Base-by-base conservation (phyloP, 2,888 invertebrate genomes). In the Entomobrya proxima region DNA sequence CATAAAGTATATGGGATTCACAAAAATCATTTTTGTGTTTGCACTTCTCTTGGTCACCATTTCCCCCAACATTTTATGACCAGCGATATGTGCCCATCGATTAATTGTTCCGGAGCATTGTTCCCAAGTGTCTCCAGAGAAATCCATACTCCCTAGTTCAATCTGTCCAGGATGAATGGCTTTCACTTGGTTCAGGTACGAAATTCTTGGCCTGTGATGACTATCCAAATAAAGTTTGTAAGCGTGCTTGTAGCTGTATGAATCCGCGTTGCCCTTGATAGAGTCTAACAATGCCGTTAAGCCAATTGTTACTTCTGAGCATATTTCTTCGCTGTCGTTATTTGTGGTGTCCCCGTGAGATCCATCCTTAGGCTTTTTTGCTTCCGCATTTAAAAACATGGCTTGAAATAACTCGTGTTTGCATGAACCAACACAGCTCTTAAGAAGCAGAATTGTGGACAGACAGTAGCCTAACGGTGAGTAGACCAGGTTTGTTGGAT, bases 401-500 rank as follows among this genome's bases (percentile, higher is more conserved):
- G 83, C 83, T 24, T 67, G 35, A 27, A 30, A 27, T 21, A 84
- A 30, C 18, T 84, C 83, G 7, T 37, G n/a, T 7, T 69, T 21
- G 18, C 50, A 44, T 0, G 18, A 1, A 18, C 83, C 76, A 18
- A 1, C 21, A 32, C 55, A 77, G 24, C 40, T 77, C 37, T 76
- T 21, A 11, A 35, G 67, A 13, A 84, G 58, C 52, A 84, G 7
- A 4, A 69, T 18, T 2, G 69, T 47, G 11, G 77, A 77, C 11
- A 84, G n/a, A 21, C 76, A 84, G 52, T 80, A 75, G 1, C 80
- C 77, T 18, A 86, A 27, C 0, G 86, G 86, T 1, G 86, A 86
- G 44, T 72, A 86, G 0, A 77, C 78, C 35, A 86, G n/a, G n/a
- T 82, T 83, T n/a, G 35, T 30, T 6, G 78, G 55, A 21, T 86